phyloP scores from a whole-genome alignment of 2,797 vertebrate genomes.

The Aplochiton taeniatus region DNA sequence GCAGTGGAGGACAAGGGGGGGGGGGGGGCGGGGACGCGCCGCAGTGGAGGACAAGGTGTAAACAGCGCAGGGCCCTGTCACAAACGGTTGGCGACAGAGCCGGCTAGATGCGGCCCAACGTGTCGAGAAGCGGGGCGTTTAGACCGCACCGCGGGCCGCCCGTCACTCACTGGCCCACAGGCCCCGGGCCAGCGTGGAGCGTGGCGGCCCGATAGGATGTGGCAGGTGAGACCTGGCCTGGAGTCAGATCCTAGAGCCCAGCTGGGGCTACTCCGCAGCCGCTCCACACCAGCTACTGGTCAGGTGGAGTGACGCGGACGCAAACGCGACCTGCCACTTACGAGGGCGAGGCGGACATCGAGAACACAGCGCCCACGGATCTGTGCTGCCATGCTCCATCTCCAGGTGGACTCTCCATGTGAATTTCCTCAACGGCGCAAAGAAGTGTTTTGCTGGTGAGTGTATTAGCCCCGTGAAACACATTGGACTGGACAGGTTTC shows the following conservation, averaged over 20 bases:
- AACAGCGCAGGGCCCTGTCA: conserved; percentile 61
- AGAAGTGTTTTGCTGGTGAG: too few relatives aligned
- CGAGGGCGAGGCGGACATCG: neutral
- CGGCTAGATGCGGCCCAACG: conserved; percentile 53
- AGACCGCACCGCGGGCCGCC: conserved; percentile 65
- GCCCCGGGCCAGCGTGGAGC: conserved; percentile 64
- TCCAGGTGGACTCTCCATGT: too few relatives aligned
- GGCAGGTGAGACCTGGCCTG: conserved; percentile 81
- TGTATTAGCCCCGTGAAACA: too few relatives aligned
- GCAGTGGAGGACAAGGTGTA: conserved; percentile 6
- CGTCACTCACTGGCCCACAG: conserved; percentile 72
- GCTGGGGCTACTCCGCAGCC: conserved; percentile 71
- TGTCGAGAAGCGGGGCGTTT: conserved; percentile 68
- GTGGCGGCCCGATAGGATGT: conserved; percentile 69
- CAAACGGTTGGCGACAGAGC: conserved; percentile 55
- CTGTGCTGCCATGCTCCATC: too few relatives aligned
- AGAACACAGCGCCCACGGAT: too few relatives aligned
- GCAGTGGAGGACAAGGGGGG: too few relatives aligned
- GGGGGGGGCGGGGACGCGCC: too few relatives aligned
- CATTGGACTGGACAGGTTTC: neutral
- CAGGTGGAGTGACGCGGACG: conserved; percentile 68
- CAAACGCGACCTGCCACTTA: conserved; percentile 70
- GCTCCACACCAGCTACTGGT: neutral
- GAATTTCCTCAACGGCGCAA: too few relatives aligned
- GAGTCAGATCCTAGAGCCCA: conserved; percentile 74